Evolutionary conservation across 1,140 invertebrate genomes (phyloP).

Genomic region (Drosophila lacertosa): DNA sequence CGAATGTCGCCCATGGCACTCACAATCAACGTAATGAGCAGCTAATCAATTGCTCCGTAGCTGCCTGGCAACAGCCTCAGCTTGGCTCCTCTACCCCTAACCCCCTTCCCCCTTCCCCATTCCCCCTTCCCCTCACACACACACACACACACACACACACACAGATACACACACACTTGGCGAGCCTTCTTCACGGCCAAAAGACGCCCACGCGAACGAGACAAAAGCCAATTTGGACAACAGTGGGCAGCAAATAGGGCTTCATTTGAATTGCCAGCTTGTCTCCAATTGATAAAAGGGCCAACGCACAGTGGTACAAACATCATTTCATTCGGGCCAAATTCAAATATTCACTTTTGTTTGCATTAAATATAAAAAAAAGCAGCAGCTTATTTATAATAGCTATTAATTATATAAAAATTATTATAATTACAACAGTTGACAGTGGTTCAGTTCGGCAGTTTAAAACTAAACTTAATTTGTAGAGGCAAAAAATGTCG

Average conservation of each 20-base stretch:
- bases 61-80: constrained; percentile 30
- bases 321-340: too few relatives aligned
- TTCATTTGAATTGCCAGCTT: constrained; percentile 80
- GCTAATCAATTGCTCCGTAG: constrained; percentile 32
- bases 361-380: too few relatives aligned
- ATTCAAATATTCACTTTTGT: too few relatives aligned
- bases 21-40: constrained; percentile 31
- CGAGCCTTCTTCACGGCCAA: constrained; percentile 4
- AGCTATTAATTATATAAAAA: too few relatives aligned
- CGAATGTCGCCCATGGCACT: constrained; percentile 3
- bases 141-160: constrained; percentile 14
- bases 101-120: too few relatives aligned
- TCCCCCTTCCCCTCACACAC: neutral
- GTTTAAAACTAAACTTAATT: too few relatives aligned
- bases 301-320: too few relatives aligned
- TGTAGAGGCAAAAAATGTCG: too few relatives aligned
- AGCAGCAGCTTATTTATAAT: too few relatives aligned
- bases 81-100: neutral
- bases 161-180: constrained; percentile 15
- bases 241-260: constrained; percentile 68
- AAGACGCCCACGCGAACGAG: constrained; percentile 61
- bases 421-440: too few relatives aligned
- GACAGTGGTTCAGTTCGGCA: too few relatives aligned
- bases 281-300: constrained; percentile 66
- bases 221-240: constrained; percentile 72